Evolutionary conservation across 2,113 vertebrate genomes (phyloP), one percentile per base, ranked within the genome.

Genomic region (Heteronetta atricapilla): DNA sequence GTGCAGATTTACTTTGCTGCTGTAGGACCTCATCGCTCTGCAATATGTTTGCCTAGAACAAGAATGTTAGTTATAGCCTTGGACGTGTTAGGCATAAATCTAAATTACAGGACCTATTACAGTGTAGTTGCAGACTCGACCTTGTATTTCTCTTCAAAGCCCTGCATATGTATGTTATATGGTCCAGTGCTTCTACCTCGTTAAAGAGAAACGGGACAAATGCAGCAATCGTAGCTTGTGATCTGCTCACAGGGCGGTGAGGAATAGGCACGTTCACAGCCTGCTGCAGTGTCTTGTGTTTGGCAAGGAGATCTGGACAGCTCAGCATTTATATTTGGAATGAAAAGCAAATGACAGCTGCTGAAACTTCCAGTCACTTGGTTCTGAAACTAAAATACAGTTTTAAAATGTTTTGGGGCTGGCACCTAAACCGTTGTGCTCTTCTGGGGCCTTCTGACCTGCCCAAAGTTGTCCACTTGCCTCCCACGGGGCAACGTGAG

Each of bases 401-500:
- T 64, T 72, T 59, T 72, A 56, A 89, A 84, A 82, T 72, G 66
- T 46, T 82, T 82, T 42, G 56, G 70, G 86, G 48, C 38, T 44
- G 74, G 74, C 70, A 42, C 8, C 0, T 93, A 80, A 86, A 86
- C 86, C 86, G 52, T 6, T 84, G 48, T 31, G 77, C 44, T 84
- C 92, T 82, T 88, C 72, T 56, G 13, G 86, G 38, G 60, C 81
- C 62, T 82, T 72, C 62, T 92, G 90, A 78, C 56, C 53, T 68
- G 69, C 56, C 22, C n/a, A 23, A 6, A 9, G 44, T 50, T 77
- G 59, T 74, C 59, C 1, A 0, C 68, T 93, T n/a, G 40, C 94
- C 94, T 95, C 96, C 96, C 90, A 96, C 88, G 0, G 52, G 50
- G 95, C 90, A 96, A 92, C 19, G 12, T 12, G 92, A 96, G 95